Percentiles rank a stretch among this genome's conserved stretches.
Conservation (phyloP, 2,797 vertebrate species). For the Tiaroga cobitis region DNA sequence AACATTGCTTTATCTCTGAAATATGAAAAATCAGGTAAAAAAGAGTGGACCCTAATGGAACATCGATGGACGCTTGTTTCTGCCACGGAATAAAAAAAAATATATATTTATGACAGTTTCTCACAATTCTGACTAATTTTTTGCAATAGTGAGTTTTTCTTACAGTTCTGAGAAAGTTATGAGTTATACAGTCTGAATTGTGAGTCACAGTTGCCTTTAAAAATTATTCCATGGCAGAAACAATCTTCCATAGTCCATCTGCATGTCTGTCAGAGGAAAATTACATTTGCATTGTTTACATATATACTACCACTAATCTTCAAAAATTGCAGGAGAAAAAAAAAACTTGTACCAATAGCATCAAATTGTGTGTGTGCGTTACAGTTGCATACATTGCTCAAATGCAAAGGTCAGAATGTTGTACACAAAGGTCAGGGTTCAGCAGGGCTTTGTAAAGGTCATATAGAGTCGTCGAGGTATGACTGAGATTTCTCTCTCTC, state of each 20-base stretch:
- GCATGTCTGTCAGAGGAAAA: background rate
- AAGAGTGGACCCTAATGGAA: background rate
- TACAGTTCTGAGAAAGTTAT: background rate
- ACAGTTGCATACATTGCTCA: background rate
- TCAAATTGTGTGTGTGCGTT: background rate
- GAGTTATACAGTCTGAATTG: too few species aligned
- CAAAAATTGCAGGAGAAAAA: background rate
- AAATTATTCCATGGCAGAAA: background rate
- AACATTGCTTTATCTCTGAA: background rate
- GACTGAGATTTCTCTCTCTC: background rate
- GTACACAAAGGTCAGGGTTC: conserved; percentile 50
- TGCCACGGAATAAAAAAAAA: rapidly evolving
- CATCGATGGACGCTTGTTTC: too few species aligned
- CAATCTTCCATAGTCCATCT: background rate
- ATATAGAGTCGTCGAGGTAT: background rate
- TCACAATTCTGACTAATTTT: background rate
- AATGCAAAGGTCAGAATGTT: conserved; percentile 49
- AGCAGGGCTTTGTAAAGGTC: conserved; percentile 43
- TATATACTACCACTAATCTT: background rate
- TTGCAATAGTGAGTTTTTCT: background rate
- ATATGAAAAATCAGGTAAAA: background rate
- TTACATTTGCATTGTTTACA: background rate
- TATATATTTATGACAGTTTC: too few species aligned
- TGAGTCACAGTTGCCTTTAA: too few species aligned
- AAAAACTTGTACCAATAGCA: background rate